Conservation (phyloP, 2,797 vertebrate genomes). For the Hirundo rustica region DNA sequence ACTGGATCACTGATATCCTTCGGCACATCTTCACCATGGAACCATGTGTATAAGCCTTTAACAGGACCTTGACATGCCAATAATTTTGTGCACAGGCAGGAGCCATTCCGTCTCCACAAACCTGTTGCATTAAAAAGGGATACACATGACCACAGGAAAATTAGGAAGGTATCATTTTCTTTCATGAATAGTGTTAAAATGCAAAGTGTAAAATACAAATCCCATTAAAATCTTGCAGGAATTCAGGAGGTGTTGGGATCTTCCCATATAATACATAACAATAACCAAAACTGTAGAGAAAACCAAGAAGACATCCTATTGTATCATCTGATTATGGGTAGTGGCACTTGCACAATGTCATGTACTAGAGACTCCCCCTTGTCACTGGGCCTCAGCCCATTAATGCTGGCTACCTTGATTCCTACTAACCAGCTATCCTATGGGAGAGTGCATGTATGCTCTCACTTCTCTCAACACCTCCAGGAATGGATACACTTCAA, state of each 20-base stretch:
- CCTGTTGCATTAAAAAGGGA: neutral
- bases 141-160: neutral
- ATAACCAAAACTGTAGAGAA: neutral
- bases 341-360: neutral
- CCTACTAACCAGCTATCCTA: neutral
- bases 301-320: neutral
- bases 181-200: neutral
- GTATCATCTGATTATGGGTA: accelerated
- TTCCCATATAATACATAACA: neutral
- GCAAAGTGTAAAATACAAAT: neutral
- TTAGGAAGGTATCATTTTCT: neutral
- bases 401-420: neutral
- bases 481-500: neutral
- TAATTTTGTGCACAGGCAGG: neutral
- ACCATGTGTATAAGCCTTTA: neutral
- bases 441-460: accelerated
- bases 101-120: neutral
- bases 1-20: neutral
- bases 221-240: neutral
- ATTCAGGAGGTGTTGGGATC: neutral
- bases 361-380: neutral
- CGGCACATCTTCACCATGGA: neutral
- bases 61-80: neutral
- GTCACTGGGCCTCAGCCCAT: neutral
- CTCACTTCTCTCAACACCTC: neutral